Evolutionary conservation across 2,888 invertebrate species (phyloP), one percentile per base, ranked within the genome.

Genomic region (Palloptera scutellata): DNA sequence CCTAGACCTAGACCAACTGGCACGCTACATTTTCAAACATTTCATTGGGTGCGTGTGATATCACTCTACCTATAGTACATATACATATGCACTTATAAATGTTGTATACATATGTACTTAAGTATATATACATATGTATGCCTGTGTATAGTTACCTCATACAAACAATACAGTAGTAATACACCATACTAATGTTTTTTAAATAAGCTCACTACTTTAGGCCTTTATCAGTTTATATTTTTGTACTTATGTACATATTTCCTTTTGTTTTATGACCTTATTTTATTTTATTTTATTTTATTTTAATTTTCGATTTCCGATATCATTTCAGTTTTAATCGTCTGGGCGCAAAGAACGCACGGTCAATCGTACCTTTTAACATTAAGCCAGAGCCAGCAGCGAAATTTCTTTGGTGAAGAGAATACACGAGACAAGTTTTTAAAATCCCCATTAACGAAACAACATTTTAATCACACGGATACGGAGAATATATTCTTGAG

Each of bases 241-340:
- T 48, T 48, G 48, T 48, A 11, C 48, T 15, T 15, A 11, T 11
- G 8, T 48, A 48, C 10, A 15, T 3, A 10, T 15, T 9, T 48
- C 5, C 4, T 2, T 48, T 30, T 30, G 3, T 30, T 30, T 30
- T 30, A 30, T 30, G 30, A 30, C 30, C 6, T 2, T 30, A 30
- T n/a, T n/a, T n/a, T 6, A 30, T 30, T 30, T 30, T 30, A 6
- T 30, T n/a, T 5, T 48, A 48, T 43, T 43, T 43, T 43, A n/a
- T n/a, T 48, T 48, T 8, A 8, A 48, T 48, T 48, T 48, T 8
- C 48, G 12, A n/a, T 15, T n/a, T 48, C 15, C 15, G 12, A 15
- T 48, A 48, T 48, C 48, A 48, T 70, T 75, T 76, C 81, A 83
- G 84, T 82, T 72, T 75, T 82, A 73, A 76, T 77, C 72, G 77